These are phyloP conservation scores for Argyrosomus regius DNA, from an alignment of 2,797 vertebrate genomes.

Conservation along the genomic window DNA sequence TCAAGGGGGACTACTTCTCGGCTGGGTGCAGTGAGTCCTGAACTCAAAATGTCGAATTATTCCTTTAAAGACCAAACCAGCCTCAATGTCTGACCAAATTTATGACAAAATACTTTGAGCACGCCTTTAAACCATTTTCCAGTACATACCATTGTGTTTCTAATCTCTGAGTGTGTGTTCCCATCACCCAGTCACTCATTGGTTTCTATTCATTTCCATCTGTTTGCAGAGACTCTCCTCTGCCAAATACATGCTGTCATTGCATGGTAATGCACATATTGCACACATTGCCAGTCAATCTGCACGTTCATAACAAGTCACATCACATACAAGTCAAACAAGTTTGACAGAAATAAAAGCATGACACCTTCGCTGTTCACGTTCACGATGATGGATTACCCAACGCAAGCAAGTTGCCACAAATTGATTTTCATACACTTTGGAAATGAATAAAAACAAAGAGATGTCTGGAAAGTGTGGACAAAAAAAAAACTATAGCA, in stretches of 20 bases:
- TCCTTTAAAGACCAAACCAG: neutral
- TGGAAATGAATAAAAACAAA: slow-evolving; percentile 19
- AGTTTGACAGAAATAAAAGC: slow-evolving; percentile 30
- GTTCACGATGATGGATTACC: slow-evolving; percentile 37
- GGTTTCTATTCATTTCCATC: slow-evolving; percentile 43
- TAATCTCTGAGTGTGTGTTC: slow-evolving; percentile 6
- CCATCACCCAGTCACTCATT: slow-evolving; percentile 7
- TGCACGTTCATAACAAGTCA: neutral
- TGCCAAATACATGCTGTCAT: slow-evolving; percentile 26
- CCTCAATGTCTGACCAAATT: neutral
- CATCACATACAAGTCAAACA: neutral
- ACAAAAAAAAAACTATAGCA: slow-evolving; percentile 12
- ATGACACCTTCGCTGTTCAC: slow-evolving; percentile 8
- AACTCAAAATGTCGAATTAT: slow-evolving; percentile 15
- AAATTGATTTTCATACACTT: slow-evolving; percentile 36
- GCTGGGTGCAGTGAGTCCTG: neutral
- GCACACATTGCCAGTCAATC: slow-evolving; percentile 31
- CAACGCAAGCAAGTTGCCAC: neutral
- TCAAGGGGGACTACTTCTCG: neutral
- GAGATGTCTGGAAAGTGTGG: slow-evolving; percentile 2
- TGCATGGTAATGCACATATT: slow-evolving; percentile 17
- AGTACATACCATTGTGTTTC: neutral
- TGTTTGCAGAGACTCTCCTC: slow-evolving; percentile 34
- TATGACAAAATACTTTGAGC: neutral
- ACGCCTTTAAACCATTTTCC: neutral